Evolutionary conservation across 2,888 invertebrate species (phyloP).

Genomic region (Patella caerulea): DNA sequence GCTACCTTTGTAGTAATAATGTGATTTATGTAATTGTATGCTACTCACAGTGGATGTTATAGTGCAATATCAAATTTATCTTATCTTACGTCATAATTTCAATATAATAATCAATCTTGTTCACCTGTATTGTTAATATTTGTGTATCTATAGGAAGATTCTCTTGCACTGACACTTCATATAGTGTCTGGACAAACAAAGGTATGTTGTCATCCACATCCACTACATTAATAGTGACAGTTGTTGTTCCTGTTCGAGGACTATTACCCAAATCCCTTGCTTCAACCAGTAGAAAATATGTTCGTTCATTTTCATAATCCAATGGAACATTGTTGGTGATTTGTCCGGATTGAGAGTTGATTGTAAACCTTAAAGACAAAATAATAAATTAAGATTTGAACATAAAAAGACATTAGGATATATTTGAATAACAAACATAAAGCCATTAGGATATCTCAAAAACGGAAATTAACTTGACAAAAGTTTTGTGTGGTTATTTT

Average conservation of each 20-base stretch:
- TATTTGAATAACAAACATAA: too few species aligned
- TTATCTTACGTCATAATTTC: neutral
- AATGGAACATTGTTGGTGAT: constrained; percentile 48
- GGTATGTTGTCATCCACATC: constrained; percentile 63
- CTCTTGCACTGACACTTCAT: constrained; percentile 47
- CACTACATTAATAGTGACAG: constrained; percentile 53
- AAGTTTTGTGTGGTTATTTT: too few species aligned
- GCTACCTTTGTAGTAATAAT: too few species aligned
- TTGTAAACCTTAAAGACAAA: constrained; percentile 42
- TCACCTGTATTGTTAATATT: constrained; percentile 43
- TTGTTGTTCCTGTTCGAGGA: constrained; percentile 49
- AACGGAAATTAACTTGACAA: too few species aligned
- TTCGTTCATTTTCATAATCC: constrained; percentile 46
- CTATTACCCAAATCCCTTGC: constrained; percentile 48
- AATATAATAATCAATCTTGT: constrained; percentile 11
- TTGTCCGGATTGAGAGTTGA: constrained; percentile 51
- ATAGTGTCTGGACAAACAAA: constrained; percentile 51
- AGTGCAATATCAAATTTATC: too few species aligned
- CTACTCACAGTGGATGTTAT: too few species aligned
- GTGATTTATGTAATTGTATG: too few species aligned
- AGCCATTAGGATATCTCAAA: too few species aligned
- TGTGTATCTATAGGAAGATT: constrained; percentile 32
- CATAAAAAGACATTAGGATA: neutral
- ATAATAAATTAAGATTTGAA: neutral
- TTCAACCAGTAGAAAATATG: constrained; percentile 46